phyloP scores from a whole-genome alignment of 2,113 vertebrate species.

The Egretta garzetta region DNA sequence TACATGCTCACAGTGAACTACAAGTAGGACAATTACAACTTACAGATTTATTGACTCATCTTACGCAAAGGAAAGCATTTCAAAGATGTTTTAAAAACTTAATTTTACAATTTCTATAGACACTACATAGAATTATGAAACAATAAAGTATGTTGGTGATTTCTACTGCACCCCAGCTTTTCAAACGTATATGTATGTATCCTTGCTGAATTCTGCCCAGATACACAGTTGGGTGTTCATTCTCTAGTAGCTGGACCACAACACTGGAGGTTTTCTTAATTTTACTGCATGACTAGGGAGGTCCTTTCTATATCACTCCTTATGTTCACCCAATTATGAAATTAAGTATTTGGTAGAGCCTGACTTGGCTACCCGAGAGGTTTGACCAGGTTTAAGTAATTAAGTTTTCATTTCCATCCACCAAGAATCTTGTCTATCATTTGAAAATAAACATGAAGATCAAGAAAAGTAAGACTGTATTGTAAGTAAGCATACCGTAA shows the following conservation, averaged over 20 bases:
- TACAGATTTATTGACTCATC: background rate
- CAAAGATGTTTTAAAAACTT: background rate
- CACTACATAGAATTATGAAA: background rate
- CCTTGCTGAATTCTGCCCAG: background rate
- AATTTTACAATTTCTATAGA: background rate
- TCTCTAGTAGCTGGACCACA: background rate
- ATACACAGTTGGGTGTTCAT: too few relatives aligned
- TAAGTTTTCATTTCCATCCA: background rate
- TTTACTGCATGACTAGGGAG: background rate
- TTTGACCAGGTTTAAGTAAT: background rate
- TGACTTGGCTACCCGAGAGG: background rate
- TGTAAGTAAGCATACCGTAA: background rate
- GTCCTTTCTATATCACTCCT: background rate
- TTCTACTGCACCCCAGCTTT: background rate
- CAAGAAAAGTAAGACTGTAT: background rate
- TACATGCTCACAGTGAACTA: background rate
- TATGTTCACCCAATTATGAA: background rate
- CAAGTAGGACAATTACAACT: background rate
- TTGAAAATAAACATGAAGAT: background rate
- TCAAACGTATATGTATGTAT: background rate
- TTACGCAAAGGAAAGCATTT: background rate
- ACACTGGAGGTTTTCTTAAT: background rate
- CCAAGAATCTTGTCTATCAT: background rate
- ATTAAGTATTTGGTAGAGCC: background rate
- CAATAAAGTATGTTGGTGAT: background rate